These are phyloP conservation scores for Poicephalus gulielmi DNA, from an alignment of 2,113 vertebrate species.

Conservation along the genomic window DNA sequence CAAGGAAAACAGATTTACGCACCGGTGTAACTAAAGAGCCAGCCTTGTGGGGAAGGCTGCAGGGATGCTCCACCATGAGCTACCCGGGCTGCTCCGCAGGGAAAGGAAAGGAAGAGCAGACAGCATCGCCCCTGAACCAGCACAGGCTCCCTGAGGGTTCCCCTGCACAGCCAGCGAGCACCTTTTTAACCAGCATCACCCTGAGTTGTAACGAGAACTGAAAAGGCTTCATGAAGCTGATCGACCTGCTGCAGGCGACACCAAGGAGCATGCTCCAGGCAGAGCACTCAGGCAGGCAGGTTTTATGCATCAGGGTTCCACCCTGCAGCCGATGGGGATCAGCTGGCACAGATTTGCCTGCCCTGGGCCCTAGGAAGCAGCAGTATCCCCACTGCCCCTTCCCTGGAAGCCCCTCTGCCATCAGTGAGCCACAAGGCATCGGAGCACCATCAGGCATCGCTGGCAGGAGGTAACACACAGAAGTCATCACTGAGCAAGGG, in stretches of 20 bases:
- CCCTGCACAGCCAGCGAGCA: background rate
- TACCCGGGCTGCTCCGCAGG: background rate
- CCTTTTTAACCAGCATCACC: background rate
- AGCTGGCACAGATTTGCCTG: accelerated
- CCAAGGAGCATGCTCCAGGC: background rate
- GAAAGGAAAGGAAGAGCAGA: background rate
- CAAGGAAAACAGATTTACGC: background rate
- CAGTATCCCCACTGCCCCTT: background rate
- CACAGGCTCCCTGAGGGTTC: background rate
- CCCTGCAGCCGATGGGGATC: accelerated
- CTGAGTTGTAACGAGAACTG: accelerated
- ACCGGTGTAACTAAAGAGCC: background rate
- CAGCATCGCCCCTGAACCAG: background rate
- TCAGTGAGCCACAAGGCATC: background rate
- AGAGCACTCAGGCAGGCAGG: accelerated
- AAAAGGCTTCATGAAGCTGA: background rate
- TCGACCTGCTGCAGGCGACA: accelerated
- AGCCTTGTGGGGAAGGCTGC: background rate
- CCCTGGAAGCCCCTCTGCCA: background rate
- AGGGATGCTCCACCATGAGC: background rate
- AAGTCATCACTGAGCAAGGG: too few species aligned
- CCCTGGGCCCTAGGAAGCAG: background rate
- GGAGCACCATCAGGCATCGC: background rate
- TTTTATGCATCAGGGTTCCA: background rate
- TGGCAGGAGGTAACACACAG: accelerated